Percentiles rank a stretch among this genome's conserved stretches.
Conservation (phyloP, 2,888 invertebrate species). For the Drosophila atripex region DNA sequence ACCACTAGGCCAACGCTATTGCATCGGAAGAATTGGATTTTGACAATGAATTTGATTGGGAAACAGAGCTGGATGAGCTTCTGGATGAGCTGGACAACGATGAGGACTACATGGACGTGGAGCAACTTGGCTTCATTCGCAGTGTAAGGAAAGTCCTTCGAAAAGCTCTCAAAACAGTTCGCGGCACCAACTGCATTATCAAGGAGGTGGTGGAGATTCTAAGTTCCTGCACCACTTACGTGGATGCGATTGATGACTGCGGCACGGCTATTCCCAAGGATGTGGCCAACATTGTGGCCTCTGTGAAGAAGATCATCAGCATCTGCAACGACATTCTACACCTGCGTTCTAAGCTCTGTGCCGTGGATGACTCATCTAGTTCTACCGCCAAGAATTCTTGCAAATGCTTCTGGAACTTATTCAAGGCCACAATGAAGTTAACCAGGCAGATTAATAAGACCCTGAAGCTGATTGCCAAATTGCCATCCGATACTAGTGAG, state of each 20-base stretch:
- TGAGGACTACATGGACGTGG: constrained; percentile 19
- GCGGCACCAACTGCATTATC: constrained; percentile 46
- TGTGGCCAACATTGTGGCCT: constrained; percentile 49
- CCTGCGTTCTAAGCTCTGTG: not conserved
- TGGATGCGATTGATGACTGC: constrained; percentile 56
- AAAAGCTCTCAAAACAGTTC: not conserved
- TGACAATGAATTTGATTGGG: constrained; percentile 19
- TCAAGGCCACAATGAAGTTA: constrained; percentile 39
- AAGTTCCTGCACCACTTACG: constrained; percentile 46
- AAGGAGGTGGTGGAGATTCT: constrained; percentile 52
- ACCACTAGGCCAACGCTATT: constrained; percentile 8
- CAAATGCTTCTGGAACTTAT: constrained; percentile 35
- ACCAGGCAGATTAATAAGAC: constrained; percentile 46
- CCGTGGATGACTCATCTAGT: not conserved
- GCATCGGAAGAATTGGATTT: not conserved
- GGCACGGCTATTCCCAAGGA: constrained; percentile 59
- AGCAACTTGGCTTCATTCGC: not conserved
- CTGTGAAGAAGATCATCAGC: constrained; percentile 49
- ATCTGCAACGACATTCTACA: constrained; percentile 49
- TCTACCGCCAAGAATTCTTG: constrained; percentile 9
- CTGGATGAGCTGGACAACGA: constrained; percentile 16
- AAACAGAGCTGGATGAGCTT: not conserved
- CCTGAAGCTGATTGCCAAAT: constrained; percentile 45
- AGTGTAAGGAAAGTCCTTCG: not conserved
- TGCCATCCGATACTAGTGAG: constrained; percentile 55